Evolutionary conservation across 2,113 vertebrate species (phyloP), one percentile per base, ranked within the genome.

Genomic region (Cyprinus carpio): DNA sequence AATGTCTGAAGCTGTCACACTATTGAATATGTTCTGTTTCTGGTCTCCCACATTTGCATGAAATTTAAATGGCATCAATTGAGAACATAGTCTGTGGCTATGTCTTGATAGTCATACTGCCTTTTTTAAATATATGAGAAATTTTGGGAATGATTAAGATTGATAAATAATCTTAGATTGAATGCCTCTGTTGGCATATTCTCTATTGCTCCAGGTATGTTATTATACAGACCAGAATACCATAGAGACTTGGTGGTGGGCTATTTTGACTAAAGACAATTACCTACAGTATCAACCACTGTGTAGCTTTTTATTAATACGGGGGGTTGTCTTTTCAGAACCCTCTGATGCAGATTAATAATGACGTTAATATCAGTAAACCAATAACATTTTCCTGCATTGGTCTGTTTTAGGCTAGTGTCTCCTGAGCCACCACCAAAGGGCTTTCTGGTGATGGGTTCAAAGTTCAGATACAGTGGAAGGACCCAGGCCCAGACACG

Each of bases 361-460:
- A 34, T 75, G 29, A 74, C 25, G 6, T 62, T 65, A 13, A 31
- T 69, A 37, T n/a, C 46, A 5, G 15, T 34, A 25, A 27, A 40
- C 27, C 27, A 60, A 27, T 18, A 25, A 25, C 25, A 34, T 1
- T n/a, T 76, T 29, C n/a, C 23, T 71, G 25, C 23, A 80, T 34
- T 43, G 58, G 43, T 81, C 64, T 51, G 25, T 40, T 37, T 11
- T 81, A 99, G 98, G 90, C 92, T 99, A 87, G 98, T 99, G 62
- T 99, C 96, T 75, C 98, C 98, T 0, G 98, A 99, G 88, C 97
- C 97, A 1, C 97, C 98, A 18, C 98, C 98, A 0, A 99, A 99
- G 89, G 98, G 98, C 29, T 99, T 99, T 92, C 92, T 99, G 88
- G 97, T 99, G 86, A 99, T 99, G 97, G 98, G 98, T 86, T 99